Percentiles rank a stretch among this genome's conserved stretches.
Evolutionary conservation across 2,888 invertebrate genomes (phyloP).

Genomic region (Archips xylosteana): DNA sequence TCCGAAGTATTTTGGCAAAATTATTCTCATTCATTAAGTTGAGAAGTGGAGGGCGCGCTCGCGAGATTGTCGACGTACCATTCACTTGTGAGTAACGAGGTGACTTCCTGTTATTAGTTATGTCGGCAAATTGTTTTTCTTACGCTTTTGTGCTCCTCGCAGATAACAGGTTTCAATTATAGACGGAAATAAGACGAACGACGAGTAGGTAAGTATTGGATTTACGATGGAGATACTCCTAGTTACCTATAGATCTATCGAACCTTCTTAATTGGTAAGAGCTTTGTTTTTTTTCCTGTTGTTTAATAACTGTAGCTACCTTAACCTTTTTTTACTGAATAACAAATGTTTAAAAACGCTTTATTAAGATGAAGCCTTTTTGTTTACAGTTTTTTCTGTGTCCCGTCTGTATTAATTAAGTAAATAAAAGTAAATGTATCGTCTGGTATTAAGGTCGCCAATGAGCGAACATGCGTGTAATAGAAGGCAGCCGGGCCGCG

Average conservation of each 20-base stretch:
- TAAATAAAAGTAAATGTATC: slow-evolving; percentile 39
- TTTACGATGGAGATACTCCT: slow-evolving; percentile 19
- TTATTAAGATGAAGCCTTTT: neutral
- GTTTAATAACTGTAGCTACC: slow-evolving; percentile 1
- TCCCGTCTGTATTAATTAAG: slow-evolving; percentile 22
- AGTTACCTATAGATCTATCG: slow-evolving; percentile 19
- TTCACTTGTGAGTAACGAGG: slow-evolving; percentile 83
- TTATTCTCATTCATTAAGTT: slow-evolving; percentile 85
- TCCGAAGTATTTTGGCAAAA: slow-evolving; percentile 84
- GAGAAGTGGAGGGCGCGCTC: slow-evolving; percentile 79
- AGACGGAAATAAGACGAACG: slow-evolving; percentile 40
- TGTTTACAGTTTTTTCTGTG: slow-evolving; percentile 3
- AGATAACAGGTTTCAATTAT: slow-evolving; percentile 57
- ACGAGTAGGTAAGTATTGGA: slow-evolving; percentile 36
- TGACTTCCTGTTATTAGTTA: slow-evolving; percentile 83
- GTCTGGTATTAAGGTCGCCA: slow-evolving; percentile 52
- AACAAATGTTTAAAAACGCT: neutral
- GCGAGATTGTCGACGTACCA: slow-evolving; percentile 82
- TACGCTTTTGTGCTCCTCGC: slow-evolving; percentile 64
- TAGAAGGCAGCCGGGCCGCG: slow-evolving; percentile 67
- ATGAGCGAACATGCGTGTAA: slow-evolving; percentile 65
- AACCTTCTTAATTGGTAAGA: slow-evolving; percentile 29
- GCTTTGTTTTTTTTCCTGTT: slow-evolving; percentile 28
- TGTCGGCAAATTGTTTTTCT: slow-evolving; percentile 81
- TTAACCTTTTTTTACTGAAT: neutral